A percentile compares a stretch with the other conserved stretches of the same genome.
These are phyloP conservation scores for Leucozona laternaria DNA, from an alignment of 2,888 invertebrate species.

Conservation along the genomic window DNA sequence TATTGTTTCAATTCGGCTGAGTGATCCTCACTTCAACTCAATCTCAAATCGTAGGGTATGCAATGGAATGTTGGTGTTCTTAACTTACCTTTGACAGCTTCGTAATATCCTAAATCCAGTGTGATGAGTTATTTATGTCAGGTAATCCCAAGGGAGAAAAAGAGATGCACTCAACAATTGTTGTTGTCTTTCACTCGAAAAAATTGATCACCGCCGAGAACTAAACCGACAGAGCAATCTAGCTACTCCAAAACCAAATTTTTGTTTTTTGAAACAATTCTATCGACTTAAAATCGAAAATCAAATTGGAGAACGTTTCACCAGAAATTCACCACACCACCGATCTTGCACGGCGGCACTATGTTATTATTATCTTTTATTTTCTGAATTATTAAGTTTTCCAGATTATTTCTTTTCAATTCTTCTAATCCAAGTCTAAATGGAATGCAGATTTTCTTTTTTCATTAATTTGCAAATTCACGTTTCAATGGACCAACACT, in stretches of 20 bases:
- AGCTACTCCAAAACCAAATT: slow-evolving; percentile 13
- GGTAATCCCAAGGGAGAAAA: slow-evolving; percentile 71
- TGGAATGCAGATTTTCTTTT: slow-evolving; percentile 45
- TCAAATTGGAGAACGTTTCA: slow-evolving; percentile 9
- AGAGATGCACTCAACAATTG: slow-evolving; percentile 52
- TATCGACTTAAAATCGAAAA: slow-evolving; percentile 13
- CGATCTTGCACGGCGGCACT: slow-evolving; percentile 28
- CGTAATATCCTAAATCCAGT: slow-evolving; percentile 84
- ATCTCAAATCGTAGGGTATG: slow-evolving; percentile 1
- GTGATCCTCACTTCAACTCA: slow-evolving; percentile 25
- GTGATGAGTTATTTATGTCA: slow-evolving; percentile 78
- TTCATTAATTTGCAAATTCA: slow-evolving; percentile 50
- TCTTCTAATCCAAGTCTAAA: slow-evolving; percentile 33
- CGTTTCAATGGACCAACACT: slow-evolving; percentile 39
- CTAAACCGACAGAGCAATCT: slow-evolving; percentile 16
- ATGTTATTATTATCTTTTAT: neutral
- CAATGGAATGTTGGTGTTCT: slow-evolving; percentile 2
- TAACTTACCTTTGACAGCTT: slow-evolving; percentile 83
- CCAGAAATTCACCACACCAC: slow-evolving; percentile 17
- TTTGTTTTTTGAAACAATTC: slow-evolving; percentile 26
- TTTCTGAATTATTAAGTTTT: slow-evolving; percentile 20
- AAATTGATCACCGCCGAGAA: slow-evolving; percentile 21
- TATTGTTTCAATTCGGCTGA: slow-evolving; percentile 4
- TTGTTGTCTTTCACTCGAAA: slow-evolving; percentile 45
- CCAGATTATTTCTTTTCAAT: slow-evolving; percentile 49